A percentile compares a stretch with the other conserved stretches of the same genome.
These are phyloP conservation scores for Margarornis squamiger DNA, from an alignment of 2,797 vertebrate species.

Conservation along the genomic window DNA sequence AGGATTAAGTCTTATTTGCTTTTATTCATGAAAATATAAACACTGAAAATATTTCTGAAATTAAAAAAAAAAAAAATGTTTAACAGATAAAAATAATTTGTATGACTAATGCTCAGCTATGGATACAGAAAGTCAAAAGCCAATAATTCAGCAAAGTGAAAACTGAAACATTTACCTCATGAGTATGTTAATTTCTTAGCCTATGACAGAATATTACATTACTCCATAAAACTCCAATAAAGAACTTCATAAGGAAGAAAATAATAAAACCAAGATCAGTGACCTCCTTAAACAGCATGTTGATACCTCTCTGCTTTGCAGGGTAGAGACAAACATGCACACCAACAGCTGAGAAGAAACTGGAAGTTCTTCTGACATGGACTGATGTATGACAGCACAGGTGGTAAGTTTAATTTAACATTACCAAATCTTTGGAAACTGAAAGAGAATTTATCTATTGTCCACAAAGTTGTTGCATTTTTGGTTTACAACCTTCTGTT, in stretches of 20 bases:
- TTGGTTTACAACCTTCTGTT: background rate
- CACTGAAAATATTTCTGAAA: background rate
- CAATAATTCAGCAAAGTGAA: background rate
- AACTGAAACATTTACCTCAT: background rate
- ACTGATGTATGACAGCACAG: background rate
- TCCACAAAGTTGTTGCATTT: background rate
- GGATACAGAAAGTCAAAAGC: background rate
- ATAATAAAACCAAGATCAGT: background rate
- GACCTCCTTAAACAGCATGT: background rate
- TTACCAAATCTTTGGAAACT: background rate
- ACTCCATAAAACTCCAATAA: background rate
- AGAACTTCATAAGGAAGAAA: background rate
- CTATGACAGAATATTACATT: background rate
- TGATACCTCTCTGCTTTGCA: background rate
- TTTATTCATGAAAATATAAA: background rate
- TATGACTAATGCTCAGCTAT: background rate
- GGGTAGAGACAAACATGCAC: background rate
- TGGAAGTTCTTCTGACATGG: background rate
- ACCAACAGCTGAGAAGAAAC: background rate
- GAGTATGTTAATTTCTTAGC: background rate
- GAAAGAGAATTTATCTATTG: background rate
- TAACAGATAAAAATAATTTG: background rate
- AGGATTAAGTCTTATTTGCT: background rate
- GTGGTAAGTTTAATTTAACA: background rate
- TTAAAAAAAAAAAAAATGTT: background rate